These are phyloP conservation scores for Lepeophtheirus salmonis DNA, from an alignment of 1,140 invertebrate genomes.

Conservation along the genomic window DNA sequence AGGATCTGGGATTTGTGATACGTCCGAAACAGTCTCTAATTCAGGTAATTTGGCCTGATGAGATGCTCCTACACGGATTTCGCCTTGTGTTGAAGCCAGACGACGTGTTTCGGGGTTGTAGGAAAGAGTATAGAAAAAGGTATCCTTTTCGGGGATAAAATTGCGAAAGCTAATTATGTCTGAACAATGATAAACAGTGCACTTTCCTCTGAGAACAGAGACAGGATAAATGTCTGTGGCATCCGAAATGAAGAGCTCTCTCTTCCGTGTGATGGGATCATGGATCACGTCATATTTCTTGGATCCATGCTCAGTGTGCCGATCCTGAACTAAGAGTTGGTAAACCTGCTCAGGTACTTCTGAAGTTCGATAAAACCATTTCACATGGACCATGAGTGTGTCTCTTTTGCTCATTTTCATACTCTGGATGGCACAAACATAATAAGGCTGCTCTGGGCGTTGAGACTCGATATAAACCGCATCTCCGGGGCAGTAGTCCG, in stretches of 20 bases:
- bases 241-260: constrained; percentile 36
- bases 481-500: constrained; percentile 22
- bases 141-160: constrained; percentile 27
- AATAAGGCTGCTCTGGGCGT: constrained; percentile 31
- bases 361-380: constrained; percentile 33
- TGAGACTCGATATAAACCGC: constrained; percentile 32
- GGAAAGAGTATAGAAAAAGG: constrained; percentile 34
- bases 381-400: constrained; percentile 32
- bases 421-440: constrained; percentile 29
- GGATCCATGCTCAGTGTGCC: constrained; percentile 26
- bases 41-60: constrained; percentile 39
- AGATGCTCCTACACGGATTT: constrained; percentile 80
- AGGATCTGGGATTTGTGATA: constrained; percentile 41
- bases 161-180: constrained; percentile 31
- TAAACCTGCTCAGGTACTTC: constrained; percentile 35
- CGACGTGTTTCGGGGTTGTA: constrained; percentile 41
- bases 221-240: constrained; percentile 35
- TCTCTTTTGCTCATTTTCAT: constrained; percentile 32
- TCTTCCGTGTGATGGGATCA: constrained; percentile 29
- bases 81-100: constrained; percentile 65
- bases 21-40: background rate
- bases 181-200: constrained; percentile 33
- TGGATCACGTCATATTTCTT: constrained; percentile 27
- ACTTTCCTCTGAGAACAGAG: constrained; percentile 34
- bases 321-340: constrained; percentile 33